Base-by-base conservation (phyloP, 37 sponge, comb jelly and placozoan genomes). In the Aplysina aerophoba region DNA sequence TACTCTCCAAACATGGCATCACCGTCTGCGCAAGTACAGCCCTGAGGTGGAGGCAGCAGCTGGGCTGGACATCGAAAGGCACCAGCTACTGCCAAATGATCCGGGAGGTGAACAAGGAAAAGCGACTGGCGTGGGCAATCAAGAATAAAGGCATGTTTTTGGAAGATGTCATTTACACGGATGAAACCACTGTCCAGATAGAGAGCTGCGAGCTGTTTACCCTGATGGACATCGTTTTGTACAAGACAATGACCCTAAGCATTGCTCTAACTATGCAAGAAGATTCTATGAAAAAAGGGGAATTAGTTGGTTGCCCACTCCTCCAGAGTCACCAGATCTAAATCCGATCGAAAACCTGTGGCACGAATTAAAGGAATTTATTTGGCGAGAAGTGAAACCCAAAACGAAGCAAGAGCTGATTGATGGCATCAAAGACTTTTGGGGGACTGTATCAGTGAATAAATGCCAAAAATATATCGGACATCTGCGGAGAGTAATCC, bases 181-280 rank as follows among this genome's bases (percentile, higher is more conserved):
- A n/a, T n/a, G n/a, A n/a, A n/a, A n/a, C n/a, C n/a, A n/a, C n/a
- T n/a, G n/a, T n/a, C n/a, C n/a, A n/a, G n/a, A n/a, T n/a, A n/a
- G n/a, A n/a, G n/a, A n/a, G n/a, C n/a, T n/a, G n/a, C n/a, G n/a
- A n/a, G n/a, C n/a, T n/a, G n/a, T n/a, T n/a, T n/a, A n/a, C n/a
- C n/a, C n/a, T n/a, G n/a, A n/a, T n/a, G 37, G 37, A 16, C 80
- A 80, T 36, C 81, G 67, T 13, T 50, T 80, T 36, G 63, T 86
- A 55, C 80, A 79, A 40, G 87, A 86, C 57, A 86, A 80, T 66
- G 87, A 79, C 68, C 81, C 87, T 14, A 86, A 86, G 68, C 80
- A 80, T 53, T 63, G 67, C 17, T 64, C 81, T n/a, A n/a, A 22
- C 30, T 55, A 54, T 60, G 55, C 87, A 21, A 15, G 17, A 33